phyloP scores from a whole-genome alignment of 2,888 invertebrate genomes.

The Agonopterix alstromeriana region DNA sequence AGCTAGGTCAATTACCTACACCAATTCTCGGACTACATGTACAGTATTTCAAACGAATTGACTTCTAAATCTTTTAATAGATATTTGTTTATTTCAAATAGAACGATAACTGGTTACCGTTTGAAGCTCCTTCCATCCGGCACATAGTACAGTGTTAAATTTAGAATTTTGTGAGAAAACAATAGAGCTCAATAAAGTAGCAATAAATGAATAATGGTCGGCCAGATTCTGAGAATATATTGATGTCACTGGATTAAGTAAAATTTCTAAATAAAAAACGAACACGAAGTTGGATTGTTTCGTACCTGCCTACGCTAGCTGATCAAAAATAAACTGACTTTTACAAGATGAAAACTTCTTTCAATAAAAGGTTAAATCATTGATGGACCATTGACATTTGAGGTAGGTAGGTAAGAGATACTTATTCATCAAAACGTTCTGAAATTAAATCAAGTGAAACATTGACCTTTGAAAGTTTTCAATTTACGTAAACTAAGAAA shows the following conservation, averaged over 20 bases:
- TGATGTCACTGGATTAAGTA: slow-evolving; percentile 52
- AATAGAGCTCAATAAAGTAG: slow-evolving; percentile 24
- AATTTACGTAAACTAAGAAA: too few species aligned
- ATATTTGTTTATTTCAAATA: background rate
- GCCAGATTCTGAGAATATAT: slow-evolving; percentile 34
- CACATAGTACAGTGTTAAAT: slow-evolving; percentile 2
- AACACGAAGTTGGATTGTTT: background rate
- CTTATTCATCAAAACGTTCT: too few species aligned
- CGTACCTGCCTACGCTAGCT: too few species aligned
- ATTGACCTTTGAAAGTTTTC: too few species aligned
- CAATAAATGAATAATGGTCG: slow-evolving; percentile 29
- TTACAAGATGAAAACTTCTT: too few species aligned
- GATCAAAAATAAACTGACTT: too few species aligned
- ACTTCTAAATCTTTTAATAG: background rate
- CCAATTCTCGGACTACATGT: slow-evolving; percentile 4
- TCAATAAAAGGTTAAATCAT: too few species aligned
- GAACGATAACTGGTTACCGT: background rate
- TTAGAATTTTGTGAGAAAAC: slow-evolving; percentile 18
- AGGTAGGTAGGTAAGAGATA: too few species aligned
- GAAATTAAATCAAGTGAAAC: too few species aligned
- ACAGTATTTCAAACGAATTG: background rate
- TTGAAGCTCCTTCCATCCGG: slow-evolving; percentile 1
- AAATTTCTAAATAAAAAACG: slow-evolving; percentile 42
- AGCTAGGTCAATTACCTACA: slow-evolving; percentile 38
- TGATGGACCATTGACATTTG: too few species aligned